Base-by-base conservation (phyloP, 2,888 invertebrate species). In the Azorinus chamasolen region DNA sequence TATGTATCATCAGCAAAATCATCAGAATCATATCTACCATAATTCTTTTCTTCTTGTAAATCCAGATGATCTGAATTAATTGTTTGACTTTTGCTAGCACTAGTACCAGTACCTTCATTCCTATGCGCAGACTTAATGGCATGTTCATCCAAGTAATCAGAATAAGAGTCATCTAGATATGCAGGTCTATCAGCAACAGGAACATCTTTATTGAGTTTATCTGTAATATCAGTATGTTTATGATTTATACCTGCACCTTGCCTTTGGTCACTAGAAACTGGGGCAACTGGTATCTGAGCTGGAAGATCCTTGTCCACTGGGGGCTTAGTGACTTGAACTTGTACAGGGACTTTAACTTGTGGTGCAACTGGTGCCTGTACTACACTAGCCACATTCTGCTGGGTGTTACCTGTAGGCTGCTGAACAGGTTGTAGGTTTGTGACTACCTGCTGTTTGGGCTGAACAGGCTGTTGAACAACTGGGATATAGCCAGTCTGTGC, bases 401-500 rank as follows among this genome's bases (percentile, higher is more conserved):
- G 65, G 18, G 27, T 8, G 39, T 46, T 48, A 16, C 57, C 32
- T 24, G 41, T 24, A 45, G 25, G 55, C 22, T 68, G 63, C 39
- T 61, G 69, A 14, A 64, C 54, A 24, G 58, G 58, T 32, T 57
- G 71, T 1, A 43, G 24, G 18, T 63, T 50, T 18, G 39, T 58
- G 22, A 46, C 53, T 4, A 65, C 59, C 10, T 45, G 43, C 25
- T 68, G 68, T 18, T 62, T 57, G 20, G 62, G 73, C n/a, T 43
- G 57, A 18, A 63, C 22, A 22, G 73, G 62, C 43, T 64, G 62
- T 24, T 76, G 76, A 32, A 54, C 48, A 8, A 54, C 25, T 25
- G 70, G 70, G 20, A 55, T 45, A 50, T 62, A 70, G 14, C 48
- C 70, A 57, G 39, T 48, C 46, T 61, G 69, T 1, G 61, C 24